Base-by-base conservation (phyloP, 2,797 vertebrate genomes). In the Amniataba percoides region DNA sequence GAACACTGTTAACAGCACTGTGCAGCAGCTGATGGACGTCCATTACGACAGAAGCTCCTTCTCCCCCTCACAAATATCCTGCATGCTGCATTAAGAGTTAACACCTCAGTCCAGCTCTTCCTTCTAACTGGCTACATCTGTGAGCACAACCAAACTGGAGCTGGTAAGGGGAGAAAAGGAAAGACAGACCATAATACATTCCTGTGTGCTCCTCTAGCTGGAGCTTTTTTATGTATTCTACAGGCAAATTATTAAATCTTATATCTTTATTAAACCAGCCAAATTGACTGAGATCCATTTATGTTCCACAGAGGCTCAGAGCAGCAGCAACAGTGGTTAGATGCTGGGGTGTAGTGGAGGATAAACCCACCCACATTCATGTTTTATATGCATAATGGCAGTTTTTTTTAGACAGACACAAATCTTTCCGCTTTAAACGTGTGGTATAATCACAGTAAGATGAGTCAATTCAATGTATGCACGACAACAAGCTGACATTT, bases 1-100 rank as follows among this genome's bases (percentile, higher is more conserved):
- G 34, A 34, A 31, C 58, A 49, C 76, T 57, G 79, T 59, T 60
- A 31, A 78, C 71, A 31, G 76, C 71, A 45, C 71, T 67, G 16
- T 10, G 12, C 65, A 73, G 72, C 65, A 61, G 69, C 57, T 73
- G 60, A 65, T 60, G 46, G 69, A 72, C 48, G 52, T 13, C 3
- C 9, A 71, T 36, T 8, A 61, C 4, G 9, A 57, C 2, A 16
- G 43, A 27, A 43, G n/a, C 39, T 52, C 16, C 16, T 9, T 3
- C 7, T 62, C 15, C 10, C 34, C 34, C 34, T 11, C 25, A 40
- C 27, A 73, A 15, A 60, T 7, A 10, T 63, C 31, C 3, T 7
- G 19, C 36, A 34, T 23, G 39, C 36, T 49, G 46, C 56, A 21
- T 21, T 31, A 25, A 59, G 8, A 77, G 45, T 23, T 39, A 36